Evolutionary conservation across 23 tunicate genomes (phyloP).

Genomic region (Trididemnum nubilum): DNA sequence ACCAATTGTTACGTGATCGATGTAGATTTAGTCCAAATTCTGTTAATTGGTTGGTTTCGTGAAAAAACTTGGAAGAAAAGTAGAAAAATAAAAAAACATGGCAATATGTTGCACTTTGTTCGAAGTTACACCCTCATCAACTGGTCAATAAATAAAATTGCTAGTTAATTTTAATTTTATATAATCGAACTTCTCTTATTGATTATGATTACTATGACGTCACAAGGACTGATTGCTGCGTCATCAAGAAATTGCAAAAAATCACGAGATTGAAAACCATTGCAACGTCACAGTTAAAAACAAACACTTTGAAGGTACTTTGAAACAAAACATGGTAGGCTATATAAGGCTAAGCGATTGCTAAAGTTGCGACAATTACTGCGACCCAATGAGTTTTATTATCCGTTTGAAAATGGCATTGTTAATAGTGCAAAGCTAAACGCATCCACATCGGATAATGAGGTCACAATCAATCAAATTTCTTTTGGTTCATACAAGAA

Average conservation of each 20-base stretch:
- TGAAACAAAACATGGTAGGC: constrained; percentile 14
- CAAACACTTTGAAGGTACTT: constrained; percentile 36
- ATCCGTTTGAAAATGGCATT: too few species aligned
- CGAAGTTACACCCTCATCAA: too few species aligned
- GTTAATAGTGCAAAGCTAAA: too few species aligned
- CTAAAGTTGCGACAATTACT: too few species aligned
- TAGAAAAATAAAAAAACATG: constrained; percentile 5
- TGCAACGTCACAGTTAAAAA: constrained; percentile 18
- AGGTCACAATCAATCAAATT: too few species aligned
- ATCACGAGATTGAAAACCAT: neutral
- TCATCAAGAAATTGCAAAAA: neutral
- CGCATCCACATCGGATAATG: too few species aligned
- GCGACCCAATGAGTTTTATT: too few species aligned
- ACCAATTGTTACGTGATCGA: neutral
- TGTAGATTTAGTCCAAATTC: neutral
- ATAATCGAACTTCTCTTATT: too few species aligned
- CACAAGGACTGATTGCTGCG: neutral
- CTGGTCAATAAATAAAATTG: too few species aligned
- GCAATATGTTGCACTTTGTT: too few species aligned
- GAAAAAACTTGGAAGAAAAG: neutral
- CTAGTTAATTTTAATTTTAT: too few species aligned
- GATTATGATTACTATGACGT: constrained; percentile 6
- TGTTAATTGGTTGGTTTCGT: neutral
- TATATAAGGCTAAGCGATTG: neutral
- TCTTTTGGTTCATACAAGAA: too few species aligned